Conservation (phyloP, 1,140 invertebrate species). For the Brachionus sp. region DNA sequence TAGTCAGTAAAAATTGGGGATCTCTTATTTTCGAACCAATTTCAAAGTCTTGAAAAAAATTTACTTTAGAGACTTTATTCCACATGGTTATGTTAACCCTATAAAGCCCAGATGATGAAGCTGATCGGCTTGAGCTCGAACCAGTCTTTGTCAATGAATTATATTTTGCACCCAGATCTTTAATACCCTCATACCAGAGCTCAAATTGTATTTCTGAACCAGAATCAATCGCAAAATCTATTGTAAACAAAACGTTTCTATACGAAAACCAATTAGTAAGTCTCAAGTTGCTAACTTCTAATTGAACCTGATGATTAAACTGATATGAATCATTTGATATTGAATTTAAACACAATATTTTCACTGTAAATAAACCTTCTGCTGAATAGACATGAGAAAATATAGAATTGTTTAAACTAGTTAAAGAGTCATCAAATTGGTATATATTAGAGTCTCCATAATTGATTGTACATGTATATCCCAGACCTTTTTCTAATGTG, state of each 20-base stretch:
- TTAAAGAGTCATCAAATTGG: conserved; percentile 11
- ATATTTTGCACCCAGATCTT: not conserved
- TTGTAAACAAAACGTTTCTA: not conserved
- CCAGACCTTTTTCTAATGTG: not conserved
- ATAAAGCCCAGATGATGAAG: not conserved
- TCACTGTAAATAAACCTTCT: not conserved
- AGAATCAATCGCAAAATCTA: not conserved
- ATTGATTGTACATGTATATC: conserved; percentile 13
- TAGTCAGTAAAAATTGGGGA: not conserved
- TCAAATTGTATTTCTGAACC: not conserved
- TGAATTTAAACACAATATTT: not conserved
- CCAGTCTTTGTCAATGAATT: not conserved
- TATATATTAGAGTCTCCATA: not conserved
- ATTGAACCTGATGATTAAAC: not conserved
- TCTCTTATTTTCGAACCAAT: conserved; percentile 9
- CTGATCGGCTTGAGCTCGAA: not conserved
- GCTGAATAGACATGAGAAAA: not conserved
- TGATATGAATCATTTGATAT: not conserved
- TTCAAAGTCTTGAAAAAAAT: not conserved
- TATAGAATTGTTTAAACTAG: not conserved
- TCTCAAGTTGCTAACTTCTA: not conserved
- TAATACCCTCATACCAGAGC: not conserved
- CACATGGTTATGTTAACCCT: not conserved
- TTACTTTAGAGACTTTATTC: not conserved
- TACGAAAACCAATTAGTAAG: not conserved